Evolutionary conservation across 2,888 invertebrate genomes (phyloP), one percentile per base, ranked within the genome.

Genomic region (Bibio marci): DNA sequence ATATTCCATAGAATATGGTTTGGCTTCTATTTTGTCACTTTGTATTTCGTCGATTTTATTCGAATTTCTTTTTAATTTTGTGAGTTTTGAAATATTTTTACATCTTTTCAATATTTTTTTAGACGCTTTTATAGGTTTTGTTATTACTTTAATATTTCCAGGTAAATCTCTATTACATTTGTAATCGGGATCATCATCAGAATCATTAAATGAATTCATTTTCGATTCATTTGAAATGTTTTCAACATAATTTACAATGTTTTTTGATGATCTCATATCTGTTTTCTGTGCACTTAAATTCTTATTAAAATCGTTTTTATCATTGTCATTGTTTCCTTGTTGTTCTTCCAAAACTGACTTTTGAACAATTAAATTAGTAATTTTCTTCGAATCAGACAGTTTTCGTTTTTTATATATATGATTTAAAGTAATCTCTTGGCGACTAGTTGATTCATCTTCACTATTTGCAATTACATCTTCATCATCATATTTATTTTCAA

Each of bases 391-490:
- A 22, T 39, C 30, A 3, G 50, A 40, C 2, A 66, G 40, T 54
- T 65, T 67, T 38, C 67, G 62, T 46, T 69, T 66, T 48, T 74
- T 76, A 2, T 68, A 62, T 28, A 70, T 66, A 36, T 73, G 74
- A 46, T 72, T 65, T 30, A 69, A 52, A 48, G 69, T 61, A 44
- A 67, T 66, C 43, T 47, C 51, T 13, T 45, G 50, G 22, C n/a
- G n/a, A n/a, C n/a, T n/a, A n/a, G 46, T 68, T 35, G 61, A 66
- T 50, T 78, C 78, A 30, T 74, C 72, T 47, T 75, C 80, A 59
- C 79, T 80, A 47, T 76, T 76, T 12, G 59, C 70, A 38, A 77
- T 65, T 43, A 73, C 63, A 55, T 83, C 83, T 49, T 82, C 79
- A 51, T 72, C 73, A 19, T 34, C 34, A 11, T n/a, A 19, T 19